Evolutionary conservation across 2,888 invertebrate species (phyloP).

Genomic region (Sphecodes monilicornis): DNA sequence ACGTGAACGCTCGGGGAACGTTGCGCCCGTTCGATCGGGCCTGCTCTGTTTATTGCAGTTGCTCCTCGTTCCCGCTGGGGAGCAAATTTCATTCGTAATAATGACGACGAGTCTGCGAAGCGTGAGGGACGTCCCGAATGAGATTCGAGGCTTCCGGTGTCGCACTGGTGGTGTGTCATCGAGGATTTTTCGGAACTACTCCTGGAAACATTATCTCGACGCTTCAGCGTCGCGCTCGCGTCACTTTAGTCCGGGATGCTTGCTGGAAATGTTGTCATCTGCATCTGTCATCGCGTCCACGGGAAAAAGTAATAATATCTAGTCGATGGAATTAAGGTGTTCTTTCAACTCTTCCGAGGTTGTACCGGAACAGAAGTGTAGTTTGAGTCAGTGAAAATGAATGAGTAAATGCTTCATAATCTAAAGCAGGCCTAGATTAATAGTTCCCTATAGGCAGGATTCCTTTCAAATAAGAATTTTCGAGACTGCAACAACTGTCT

Average conservation of each 20-base stretch:
- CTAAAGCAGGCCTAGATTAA: too few relatives aligned
- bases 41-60: background rate
- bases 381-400: too few relatives aligned
- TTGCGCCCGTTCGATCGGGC: background rate
- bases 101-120: background rate
- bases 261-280: background rate
- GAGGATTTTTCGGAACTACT: background rate
- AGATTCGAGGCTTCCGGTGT: background rate
- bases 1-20: conserved; percentile 2
- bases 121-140: background rate
- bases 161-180: background rate
- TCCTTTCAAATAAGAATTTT: too few relatives aligned
- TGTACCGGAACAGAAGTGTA: too few relatives aligned
- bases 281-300: background rate
- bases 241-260: background rate
- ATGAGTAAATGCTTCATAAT: too few relatives aligned
- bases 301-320: background rate
- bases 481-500: too few relatives aligned
- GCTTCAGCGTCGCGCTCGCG: background rate
- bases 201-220: background rate
- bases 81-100: background rate
- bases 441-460: too few relatives aligned
- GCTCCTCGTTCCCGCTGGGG: background rate
- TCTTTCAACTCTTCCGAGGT: too few relatives aligned
- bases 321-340: background rate